Conservation (phyloP, 2,797 vertebrate genomes). For the Silurus lanzhouensis region DNA sequence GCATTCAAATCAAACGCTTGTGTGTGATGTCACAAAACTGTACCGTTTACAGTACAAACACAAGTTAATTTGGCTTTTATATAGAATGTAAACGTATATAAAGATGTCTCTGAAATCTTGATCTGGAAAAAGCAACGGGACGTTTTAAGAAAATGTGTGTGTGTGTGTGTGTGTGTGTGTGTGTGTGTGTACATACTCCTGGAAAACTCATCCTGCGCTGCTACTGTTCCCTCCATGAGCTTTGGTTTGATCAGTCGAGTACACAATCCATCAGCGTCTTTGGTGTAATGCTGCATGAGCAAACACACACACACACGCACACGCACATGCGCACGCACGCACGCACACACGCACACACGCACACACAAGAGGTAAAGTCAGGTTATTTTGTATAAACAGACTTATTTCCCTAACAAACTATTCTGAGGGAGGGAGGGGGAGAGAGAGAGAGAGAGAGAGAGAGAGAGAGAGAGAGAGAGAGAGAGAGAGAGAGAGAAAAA, state of each 20-base stretch:
- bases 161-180: background rate
- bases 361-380: background rate
- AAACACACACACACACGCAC: constrained; percentile 35
- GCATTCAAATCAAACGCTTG: no score
- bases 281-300: constrained; percentile 87
- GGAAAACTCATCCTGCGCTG: constrained; percentile 93
- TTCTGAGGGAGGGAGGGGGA: background rate
- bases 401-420: constrained; percentile 6
- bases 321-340: background rate
- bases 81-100: no score
- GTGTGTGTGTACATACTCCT: constrained; percentile 76
- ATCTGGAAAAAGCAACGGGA: background rate
- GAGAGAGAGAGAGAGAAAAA: no score
- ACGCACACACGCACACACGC: background rate
- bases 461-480: no score
- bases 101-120: background rate
- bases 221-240: constrained; percentile 93
- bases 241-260: constrained; percentile 93
- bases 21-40: no score
- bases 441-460: background rate
- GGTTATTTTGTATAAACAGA: background rate
- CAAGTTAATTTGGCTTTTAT: background rate
- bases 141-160: background rate
- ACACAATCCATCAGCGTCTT: constrained; percentile 91
- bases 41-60: no score